Conservation (phyloP, 2,888 invertebrate genomes). For the Pteria penguin region DNA sequence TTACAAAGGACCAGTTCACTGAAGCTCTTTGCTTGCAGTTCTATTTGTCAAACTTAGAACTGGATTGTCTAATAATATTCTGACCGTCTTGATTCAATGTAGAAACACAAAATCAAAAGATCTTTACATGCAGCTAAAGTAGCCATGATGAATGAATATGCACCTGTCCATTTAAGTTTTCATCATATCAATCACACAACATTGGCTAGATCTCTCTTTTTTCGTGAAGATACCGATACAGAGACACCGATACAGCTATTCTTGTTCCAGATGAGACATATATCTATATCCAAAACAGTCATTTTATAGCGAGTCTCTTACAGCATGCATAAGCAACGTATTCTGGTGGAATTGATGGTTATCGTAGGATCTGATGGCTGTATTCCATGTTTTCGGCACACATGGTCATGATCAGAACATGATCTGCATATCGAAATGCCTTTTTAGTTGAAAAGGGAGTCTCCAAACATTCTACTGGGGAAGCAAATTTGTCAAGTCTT, state of each 20-base stretch:
- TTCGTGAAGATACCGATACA: not conserved
- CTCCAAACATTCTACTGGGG: constrained; percentile 23
- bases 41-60: constrained; percentile 6
- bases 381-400: constrained; percentile 31
- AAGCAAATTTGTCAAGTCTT: constrained; percentile 23
- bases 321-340: constrained; percentile 23
- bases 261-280: not conserved
- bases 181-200: not conserved
- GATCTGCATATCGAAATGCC: constrained; percentile 26
- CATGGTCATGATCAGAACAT: not conserved
- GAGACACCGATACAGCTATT: not conserved
- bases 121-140: not conserved
- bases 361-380: constrained; percentile 24
- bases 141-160: not conserved
- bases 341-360: constrained; percentile 23
- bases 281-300: not conserved
- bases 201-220: not conserved
- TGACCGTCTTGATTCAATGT: not conserved
- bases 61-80: constrained; percentile 3
- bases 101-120: not conserved
- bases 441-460: constrained; percentile 13
- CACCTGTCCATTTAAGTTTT: constrained; percentile 5
- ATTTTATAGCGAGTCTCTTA: not conserved
- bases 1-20: constrained; percentile 5
- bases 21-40: constrained; percentile 3